Percentiles rank a stretch among this genome's conserved stretches.
Evolutionary conservation across 2,113 vertebrate genomes (phyloP).

Genomic region (Xyliphius kryptos): DNA sequence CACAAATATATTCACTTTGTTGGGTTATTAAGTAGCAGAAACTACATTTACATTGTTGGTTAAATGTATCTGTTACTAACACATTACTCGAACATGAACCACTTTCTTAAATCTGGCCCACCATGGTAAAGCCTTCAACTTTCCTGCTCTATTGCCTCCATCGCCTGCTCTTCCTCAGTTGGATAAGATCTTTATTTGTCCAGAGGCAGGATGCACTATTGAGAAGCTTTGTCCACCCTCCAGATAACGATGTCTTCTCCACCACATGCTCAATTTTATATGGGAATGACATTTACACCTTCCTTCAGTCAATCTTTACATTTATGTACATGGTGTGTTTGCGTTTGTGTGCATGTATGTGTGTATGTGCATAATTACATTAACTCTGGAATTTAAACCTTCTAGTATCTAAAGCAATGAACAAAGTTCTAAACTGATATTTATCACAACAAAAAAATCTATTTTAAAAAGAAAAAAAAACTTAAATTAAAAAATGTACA

Average conservation of each 20-base stretch:
- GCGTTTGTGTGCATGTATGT: conserved; percentile 2
- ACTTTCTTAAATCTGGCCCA: neutral
- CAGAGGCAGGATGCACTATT: conserved; percentile 56
- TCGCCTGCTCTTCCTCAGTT: conserved; percentile 16
- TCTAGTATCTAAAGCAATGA: conserved; percentile 2
- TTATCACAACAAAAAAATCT: too few species aligned
- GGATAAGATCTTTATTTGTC: conserved; percentile 71
- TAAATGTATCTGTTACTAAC: neutral
- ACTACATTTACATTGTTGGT: neutral
- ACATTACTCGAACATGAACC: neutral
- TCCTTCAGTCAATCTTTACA: conserved; percentile 50
- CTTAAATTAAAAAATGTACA: too few species aligned
- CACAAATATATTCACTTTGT: neutral
- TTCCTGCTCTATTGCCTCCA: neutral
- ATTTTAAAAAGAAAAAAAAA: too few species aligned
- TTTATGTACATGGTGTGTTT: conserved; percentile 46
- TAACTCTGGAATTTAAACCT: conserved; percentile 10
- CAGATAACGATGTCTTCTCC: conserved; percentile 66
- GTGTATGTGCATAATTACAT: conserved; percentile 1
- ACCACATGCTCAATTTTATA: conserved; percentile 46
- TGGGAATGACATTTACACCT: conserved; percentile 50
- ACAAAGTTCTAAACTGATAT: conserved; percentile 2
- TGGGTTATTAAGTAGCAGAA: neutral
- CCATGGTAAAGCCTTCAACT: neutral
- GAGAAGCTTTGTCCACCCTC: conserved; percentile 64